Evolutionary conservation across 1,140 invertebrate genomes (phyloP).

Genomic region (Macrobrachium nipponense): DNA sequence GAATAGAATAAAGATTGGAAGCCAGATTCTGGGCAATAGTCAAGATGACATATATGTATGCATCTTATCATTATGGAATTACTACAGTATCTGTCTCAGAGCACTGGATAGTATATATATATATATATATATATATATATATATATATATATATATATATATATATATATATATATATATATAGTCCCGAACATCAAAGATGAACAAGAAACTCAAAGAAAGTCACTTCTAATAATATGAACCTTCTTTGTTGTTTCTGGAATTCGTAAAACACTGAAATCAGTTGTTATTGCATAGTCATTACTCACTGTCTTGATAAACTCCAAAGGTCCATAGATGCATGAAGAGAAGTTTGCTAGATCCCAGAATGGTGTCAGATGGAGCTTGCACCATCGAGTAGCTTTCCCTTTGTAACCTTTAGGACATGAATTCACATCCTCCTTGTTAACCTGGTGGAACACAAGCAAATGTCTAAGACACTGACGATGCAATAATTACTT

Average conservation of each 20-base stretch:
- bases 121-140: background rate
- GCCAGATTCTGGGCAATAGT: too few species aligned
- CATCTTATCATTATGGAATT: too few species aligned
- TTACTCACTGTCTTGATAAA: constrained; percentile 21
- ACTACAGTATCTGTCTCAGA: too few species aligned
- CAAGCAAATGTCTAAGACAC: background rate
- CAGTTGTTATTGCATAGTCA: background rate
- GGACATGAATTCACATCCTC: constrained; percentile 18
- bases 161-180: background rate
- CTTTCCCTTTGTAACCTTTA: background rate
- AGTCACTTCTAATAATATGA: too few species aligned
- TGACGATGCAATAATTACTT: too few species aligned
- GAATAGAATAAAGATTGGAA: too few species aligned
- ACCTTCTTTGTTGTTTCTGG: too few species aligned
- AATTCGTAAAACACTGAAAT: background rate
- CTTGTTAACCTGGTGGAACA: background rate
- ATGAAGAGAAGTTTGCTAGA: constrained; percentile 8
- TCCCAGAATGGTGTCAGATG: background rate
- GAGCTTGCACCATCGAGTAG: background rate
- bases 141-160: background rate
- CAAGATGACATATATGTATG: too few species aligned
- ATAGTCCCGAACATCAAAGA: background rate
- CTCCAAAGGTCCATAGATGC: background rate
- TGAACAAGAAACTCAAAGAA: too few species aligned
- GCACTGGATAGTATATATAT: background rate